These are phyloP conservation scores for Syrista parreyssii DNA, from an alignment of 2,888 invertebrate species.

Conservation along the genomic window DNA sequence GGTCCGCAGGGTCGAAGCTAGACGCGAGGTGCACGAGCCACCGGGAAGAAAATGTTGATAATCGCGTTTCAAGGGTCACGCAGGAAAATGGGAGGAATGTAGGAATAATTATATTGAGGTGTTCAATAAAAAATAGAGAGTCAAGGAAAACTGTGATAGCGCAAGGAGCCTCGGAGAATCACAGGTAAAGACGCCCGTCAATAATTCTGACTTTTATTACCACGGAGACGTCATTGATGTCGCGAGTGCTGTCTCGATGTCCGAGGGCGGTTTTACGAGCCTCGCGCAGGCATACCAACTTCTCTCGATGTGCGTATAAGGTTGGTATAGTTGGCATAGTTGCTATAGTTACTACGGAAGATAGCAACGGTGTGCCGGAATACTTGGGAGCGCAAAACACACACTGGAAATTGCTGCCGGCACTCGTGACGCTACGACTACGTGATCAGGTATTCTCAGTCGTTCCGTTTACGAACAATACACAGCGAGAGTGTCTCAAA, in stretches of 20 bases:
- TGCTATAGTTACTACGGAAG: background rate
- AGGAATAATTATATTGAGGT: background rate
- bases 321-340: background rate
- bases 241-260: slow-evolving; percentile 28
- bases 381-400: slow-evolving; percentile 1
- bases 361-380: background rate
- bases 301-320: background rate
- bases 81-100: background rate
- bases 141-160: background rate
- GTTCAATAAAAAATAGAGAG: background rate
- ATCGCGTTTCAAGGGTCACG: background rate
- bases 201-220: slow-evolving; percentile 46
- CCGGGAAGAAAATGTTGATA: background rate
- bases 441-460: background rate
- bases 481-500: slow-evolving; percentile 40
- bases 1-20: slow-evolving; percentile 10
- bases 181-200: slow-evolving; percentile 21
- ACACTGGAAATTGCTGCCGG: background rate
- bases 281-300: background rate
- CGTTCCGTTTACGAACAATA: slow-evolving; percentile 40
- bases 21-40: background rate
- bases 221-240: slow-evolving; percentile 44
- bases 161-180: background rate
- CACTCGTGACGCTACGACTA: background rate
- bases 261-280: slow-evolving; percentile 40